These are phyloP conservation scores for Takifugu bimaculatus DNA, from an alignment of 2,113 vertebrate genomes.

Conservation along the genomic window DNA sequence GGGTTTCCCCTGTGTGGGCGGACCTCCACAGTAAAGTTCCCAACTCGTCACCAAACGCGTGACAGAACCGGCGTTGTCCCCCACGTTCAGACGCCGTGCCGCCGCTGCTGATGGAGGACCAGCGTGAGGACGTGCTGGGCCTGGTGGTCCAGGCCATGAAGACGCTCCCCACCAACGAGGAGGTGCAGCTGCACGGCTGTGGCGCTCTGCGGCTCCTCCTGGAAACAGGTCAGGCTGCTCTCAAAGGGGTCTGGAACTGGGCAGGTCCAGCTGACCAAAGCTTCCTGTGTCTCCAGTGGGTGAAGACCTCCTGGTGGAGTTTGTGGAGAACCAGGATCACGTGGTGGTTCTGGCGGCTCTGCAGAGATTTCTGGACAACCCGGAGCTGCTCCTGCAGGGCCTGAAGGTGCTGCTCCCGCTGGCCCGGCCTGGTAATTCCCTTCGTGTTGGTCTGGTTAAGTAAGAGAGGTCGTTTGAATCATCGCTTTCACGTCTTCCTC, in stretches of 20 bases:
- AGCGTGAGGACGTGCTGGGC: constrained; percentile 85
- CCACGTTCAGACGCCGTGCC: constrained; percentile 40
- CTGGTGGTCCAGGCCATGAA: constrained; percentile 86
- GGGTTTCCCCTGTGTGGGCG: too few relatives aligned
- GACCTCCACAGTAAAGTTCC: too few relatives aligned
- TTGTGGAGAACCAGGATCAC: constrained; percentile 92
- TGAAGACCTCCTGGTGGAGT: constrained; percentile 86
- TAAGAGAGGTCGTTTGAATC: background rate
- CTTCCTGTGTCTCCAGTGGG: constrained; percentile 72
- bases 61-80: background rate
- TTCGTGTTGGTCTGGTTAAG: background rate
- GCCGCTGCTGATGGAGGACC: constrained; percentile 84
- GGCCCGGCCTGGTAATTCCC: constrained; percentile 80
- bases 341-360: constrained; percentile 78
- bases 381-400: constrained; percentile 79
- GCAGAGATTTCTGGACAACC: constrained; percentile 76
- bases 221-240: constrained; percentile 77
- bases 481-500: background rate
- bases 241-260: background rate
- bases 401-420: constrained; percentile 83
- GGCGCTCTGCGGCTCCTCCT: constrained; percentile 81
- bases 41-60: too few relatives aligned
- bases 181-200: constrained; percentile 87
- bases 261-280: background rate
- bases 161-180: constrained; percentile 77